Base-by-base conservation (phyloP, 2,888 invertebrate species). In the Folsomia candida region DNA sequence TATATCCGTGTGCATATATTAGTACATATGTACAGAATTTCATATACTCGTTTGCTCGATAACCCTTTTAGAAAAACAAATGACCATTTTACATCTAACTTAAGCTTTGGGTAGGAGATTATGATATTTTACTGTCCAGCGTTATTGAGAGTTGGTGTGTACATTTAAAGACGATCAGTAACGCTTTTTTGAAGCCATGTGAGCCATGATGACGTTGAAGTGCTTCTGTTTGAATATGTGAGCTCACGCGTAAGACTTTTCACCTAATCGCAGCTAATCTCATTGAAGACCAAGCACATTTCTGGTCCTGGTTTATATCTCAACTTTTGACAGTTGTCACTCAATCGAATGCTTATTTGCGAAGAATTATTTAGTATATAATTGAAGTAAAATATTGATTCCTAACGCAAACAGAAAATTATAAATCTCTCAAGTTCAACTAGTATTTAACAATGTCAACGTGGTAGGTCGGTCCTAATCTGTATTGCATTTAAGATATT, bases 211-310 rank as follows among this genome's bases (percentile, higher is more conserved):
- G 37, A 37, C 4, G 37, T 37, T 37, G 37, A 37, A 37, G 37
- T 9, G 37, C n/a, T 74, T 62, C 18, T 72, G 71, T 14, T 37
- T 37, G 14, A 37, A 37, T 75, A 75, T 75, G 72, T 68, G 72
- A 72, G 72, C 70, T 72, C 74, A 75, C 74, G 74, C 70, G 69
- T 72, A 72, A 75, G 74, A 70, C 74, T 75, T n/a, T 70, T 68
- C 72, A 72, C 67, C 71, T 72, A 70, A 72, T 75, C 72, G 72
- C 62, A 70, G 72, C 72, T 75, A 75, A 75, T 72, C 74, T 71
- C 72, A 66, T 63, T 69, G n/a, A n/a, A n/a, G 61, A 60, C 59
- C 59, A 69, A 37, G 26, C 25, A 25, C 58, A 60, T 59, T 67
- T 62, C 6, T 37, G 37, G 14, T 37, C 37, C 37, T 37, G 37